A percentile compares a stretch with the other conserved stretches of the same genome.
Evolutionary conservation across 2,113 vertebrate species (phyloP).

Genomic region (Acrocephalus arundinaceus): DNA sequence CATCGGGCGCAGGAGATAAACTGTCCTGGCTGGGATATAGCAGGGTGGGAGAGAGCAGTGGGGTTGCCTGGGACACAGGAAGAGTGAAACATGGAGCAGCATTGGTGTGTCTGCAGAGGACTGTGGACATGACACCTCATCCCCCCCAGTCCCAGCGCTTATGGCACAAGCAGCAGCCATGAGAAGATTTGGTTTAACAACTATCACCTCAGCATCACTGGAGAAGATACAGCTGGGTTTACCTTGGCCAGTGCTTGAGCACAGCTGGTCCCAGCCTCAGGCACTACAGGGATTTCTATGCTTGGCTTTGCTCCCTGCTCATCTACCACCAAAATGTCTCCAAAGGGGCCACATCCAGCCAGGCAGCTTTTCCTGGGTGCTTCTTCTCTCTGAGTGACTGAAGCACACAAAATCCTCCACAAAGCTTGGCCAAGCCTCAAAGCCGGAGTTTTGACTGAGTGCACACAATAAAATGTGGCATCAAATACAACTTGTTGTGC

Average conservation of each 20-base stretch:
- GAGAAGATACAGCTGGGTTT: not conserved
- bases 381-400: not conserved
- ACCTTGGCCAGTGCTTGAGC: not conserved
- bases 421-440: not conserved
- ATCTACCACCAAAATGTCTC: fast-evolving
- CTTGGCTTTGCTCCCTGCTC: fast-evolving
- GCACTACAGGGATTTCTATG: not conserved
- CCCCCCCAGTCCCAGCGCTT: fast-evolving
- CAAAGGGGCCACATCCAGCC: not conserved
- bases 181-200: not conserved
- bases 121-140: fast-evolving
- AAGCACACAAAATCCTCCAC: not conserved
- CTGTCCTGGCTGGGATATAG: fast-evolving
- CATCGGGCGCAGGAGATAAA: slow-evolving; percentile 79
- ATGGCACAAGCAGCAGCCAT: not conserved
- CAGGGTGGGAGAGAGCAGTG: fast-evolving
- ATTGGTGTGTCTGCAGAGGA: not conserved
- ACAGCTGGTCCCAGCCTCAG: not conserved
- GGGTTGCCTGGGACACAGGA: fast-evolving
- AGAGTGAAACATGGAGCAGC: fast-evolving
- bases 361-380: not conserved
- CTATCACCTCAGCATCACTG: not conserved
- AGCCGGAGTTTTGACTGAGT: fast-evolving
- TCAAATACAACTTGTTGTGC: fast-evolving
- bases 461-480: not conserved